Percentiles rank a stretch among this genome's conserved stretches.
phyloP scores from a whole-genome alignment of 1,140 invertebrate species.

The Drosophila sproati region DNA sequence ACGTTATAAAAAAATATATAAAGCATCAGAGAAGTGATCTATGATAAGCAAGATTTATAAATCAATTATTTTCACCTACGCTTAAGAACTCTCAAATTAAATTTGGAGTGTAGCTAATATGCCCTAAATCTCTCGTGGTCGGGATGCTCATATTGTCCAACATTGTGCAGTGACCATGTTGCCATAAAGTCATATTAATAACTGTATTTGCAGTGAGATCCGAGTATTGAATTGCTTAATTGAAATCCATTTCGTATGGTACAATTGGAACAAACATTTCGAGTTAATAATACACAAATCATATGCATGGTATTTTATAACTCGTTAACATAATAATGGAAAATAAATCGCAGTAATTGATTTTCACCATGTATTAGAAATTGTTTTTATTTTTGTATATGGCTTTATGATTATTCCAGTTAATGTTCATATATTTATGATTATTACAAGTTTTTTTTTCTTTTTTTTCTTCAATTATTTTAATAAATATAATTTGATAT shows the following conservation, averaged over 20 bases:
- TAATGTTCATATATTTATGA: constrained; percentile 7
- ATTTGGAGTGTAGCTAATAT: not conserved
- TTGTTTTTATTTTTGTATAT: constrained; percentile 27
- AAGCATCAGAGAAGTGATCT: too few species aligned
- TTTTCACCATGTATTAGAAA: constrained; percentile 55
- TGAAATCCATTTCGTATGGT: constrained; percentile 54
- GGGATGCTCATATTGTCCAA: constrained; percentile 51
- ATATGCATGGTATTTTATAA: constrained; percentile 1
- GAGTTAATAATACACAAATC: constrained; percentile 29
- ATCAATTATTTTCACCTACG: too few species aligned
- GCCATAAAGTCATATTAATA: constrained; percentile 40
- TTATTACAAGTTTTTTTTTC: constrained; percentile 13
- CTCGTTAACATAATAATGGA: constrained; percentile 32
- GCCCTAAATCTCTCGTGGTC: not conserved
- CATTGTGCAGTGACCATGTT: not conserved
- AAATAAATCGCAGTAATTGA: constrained; percentile 55
- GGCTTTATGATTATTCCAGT: constrained; percentile 23
- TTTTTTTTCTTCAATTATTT: constrained; percentile 32
- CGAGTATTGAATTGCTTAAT: constrained; percentile 57
- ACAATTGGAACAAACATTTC: constrained; percentile 20
- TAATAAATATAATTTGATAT: constrained; percentile 43
- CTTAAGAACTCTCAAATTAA: too few species aligned
- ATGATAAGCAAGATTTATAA: too few species aligned
- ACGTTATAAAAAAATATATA: constrained; percentile 47
- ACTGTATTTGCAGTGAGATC: constrained; percentile 42